Evolutionary conservation across 1,140 invertebrate genomes (phyloP), one percentile per base, ranked within the genome.

Genomic region (Leptoteleia sp.): DNA sequence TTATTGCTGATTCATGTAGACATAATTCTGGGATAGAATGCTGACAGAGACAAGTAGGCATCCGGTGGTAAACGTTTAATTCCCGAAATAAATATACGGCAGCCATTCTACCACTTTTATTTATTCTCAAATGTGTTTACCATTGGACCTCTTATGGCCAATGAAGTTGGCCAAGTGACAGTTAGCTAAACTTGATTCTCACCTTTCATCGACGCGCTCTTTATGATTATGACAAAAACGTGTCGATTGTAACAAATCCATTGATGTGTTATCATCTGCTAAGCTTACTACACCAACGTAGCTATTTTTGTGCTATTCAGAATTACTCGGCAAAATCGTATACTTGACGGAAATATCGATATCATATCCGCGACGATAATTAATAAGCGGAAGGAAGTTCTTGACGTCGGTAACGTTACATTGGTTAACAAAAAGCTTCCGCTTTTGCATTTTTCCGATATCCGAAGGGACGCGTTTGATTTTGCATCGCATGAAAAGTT

Each of bases 371-470:
- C 54, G 43, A 40, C 25, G 52, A 48, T 59, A 59, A 68, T 68
- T 68, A 68, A 57, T 57, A 68, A 68, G 42, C 65, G 52, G 43
- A 70, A 57, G 43, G 43, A 70, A 70, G 31, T 15, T 19, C 43
- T 45, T 70, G 65, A 48, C 52, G 52, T 68, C 50, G 35, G 27
- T 29, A 48, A 59, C 15, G 35, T 67, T 67, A 37, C 62, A 54
- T 55, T 13, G 48, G 52, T 52, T 5, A 1, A 43, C 27, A 52
- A 43, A 65, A 43, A 54, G 35, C 43, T 52, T 65, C 61, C 61
- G 61, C 47, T 19, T 55, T 55, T 9, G 8, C 27, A 5, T 17
- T 47, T 47, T 22, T 43, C 38, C 43, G 40, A 67, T 67, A 67
- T 42, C 17, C 8, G 37, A 11, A 33, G 52, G 16, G 43, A 29